Base-by-base conservation (phyloP, 1,140 invertebrate genomes). In the Phenacoccus solenopsis region DNA sequence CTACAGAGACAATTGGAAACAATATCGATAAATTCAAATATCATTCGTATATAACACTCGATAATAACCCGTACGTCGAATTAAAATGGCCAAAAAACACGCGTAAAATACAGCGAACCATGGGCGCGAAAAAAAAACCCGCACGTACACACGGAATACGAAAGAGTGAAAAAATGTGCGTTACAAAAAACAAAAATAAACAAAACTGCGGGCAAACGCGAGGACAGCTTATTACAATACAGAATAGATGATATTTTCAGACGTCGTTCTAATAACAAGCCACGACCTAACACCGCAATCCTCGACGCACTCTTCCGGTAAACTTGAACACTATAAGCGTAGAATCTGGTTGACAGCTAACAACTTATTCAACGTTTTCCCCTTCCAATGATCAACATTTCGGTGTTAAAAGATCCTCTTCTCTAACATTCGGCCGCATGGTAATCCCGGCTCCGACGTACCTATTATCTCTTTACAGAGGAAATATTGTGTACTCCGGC, bases 291-390 rank as follows among this genome's bases (percentile, higher is more conserved):
- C 21, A 64, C 59, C 10, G 20, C 10, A 64, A 59, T 20, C 2
- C 25, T 4, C 21, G 25, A 64, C 59, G 59, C 59, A 64, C 59
- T 64, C 59, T 64, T 24, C 22, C 16, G 59, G 59, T 27, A 16
- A 25, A 16, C 25, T 25, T 24, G 22, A 64, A 24, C 9, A 64
- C 59, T 64, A 64, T 49, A 64, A 27, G 59, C 59, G 59, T 64
- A 64, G 59, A 64, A 64, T 64, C 59, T 64, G 59, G 59, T 64
- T 64, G 59, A 64, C 59, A 64, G 59, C 25, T 64, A 64, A 64
- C 59, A 64, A 64, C 59, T 64, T 64, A 64, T 64, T 64, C 59
- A 64, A 64, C 22, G 16, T 24, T 64, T n/a, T 25, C 59, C 59
- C 59, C 59, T 27, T 64, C 59, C 20, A 5, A 4, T 64, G 3